Evolutionary conservation across 2,113 vertebrate genomes (phyloP).

Genomic region (Zeus faber): DNA sequence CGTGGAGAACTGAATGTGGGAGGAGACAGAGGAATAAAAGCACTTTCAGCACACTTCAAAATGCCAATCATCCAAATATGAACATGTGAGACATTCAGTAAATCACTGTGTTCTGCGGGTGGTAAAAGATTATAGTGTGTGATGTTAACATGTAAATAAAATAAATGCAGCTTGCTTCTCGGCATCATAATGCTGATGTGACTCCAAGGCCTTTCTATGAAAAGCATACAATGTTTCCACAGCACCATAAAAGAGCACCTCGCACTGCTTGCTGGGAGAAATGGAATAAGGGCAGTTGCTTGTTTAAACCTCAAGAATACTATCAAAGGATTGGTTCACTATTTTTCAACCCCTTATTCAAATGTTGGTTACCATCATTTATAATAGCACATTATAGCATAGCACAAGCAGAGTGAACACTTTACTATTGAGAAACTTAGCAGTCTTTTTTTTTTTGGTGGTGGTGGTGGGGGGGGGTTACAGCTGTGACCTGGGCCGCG

Average conservation of each 20-base stretch:
- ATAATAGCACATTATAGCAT: too few relatives aligned
- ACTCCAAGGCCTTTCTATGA: slow-evolving; percentile 37
- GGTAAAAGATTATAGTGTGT: slow-evolving; percentile 19
- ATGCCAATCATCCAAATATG: slow-evolving; percentile 40
- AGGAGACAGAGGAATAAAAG: slow-evolving; percentile 78
- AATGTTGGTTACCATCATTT: too few relatives aligned
- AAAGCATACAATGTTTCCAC: slow-evolving; percentile 60
- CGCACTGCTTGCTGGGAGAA: slow-evolving; percentile 69
- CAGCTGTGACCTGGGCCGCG: too few relatives aligned
- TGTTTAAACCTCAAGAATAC: too few relatives aligned
- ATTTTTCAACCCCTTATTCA: not conserved
- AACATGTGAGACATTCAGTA: slow-evolving; percentile 33
- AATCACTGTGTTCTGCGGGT: slow-evolving; percentile 3
- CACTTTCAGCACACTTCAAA: slow-evolving; percentile 62
- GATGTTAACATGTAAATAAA: slow-evolving; percentile 29
- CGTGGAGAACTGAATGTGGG: slow-evolving; percentile 83
- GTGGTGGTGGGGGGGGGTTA: too few relatives aligned
- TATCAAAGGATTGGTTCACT: too few relatives aligned
- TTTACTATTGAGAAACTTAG: too few relatives aligned
- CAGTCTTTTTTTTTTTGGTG: too few relatives aligned
- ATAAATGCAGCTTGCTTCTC: slow-evolving; percentile 44
- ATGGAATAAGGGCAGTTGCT: slow-evolving; percentile 6
- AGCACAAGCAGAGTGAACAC: too few relatives aligned
- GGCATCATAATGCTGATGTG: slow-evolving; percentile 21
- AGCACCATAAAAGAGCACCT: slow-evolving; percentile 78